phyloP scores from a whole-genome alignment of 1,140 invertebrate genomes.

The Galendromus occidentalis region DNA sequence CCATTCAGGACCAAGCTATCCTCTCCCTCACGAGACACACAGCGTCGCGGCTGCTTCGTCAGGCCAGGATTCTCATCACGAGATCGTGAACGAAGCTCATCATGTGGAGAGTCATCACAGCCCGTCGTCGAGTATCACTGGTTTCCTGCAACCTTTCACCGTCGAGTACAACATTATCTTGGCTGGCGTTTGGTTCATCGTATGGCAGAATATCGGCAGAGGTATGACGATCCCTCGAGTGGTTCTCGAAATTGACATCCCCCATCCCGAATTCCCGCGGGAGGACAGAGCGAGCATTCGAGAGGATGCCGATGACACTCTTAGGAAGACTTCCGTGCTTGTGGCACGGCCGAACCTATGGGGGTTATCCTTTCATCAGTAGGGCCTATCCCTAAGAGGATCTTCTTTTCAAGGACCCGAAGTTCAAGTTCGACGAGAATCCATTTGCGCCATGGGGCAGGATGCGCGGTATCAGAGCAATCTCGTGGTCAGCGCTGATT shows the following conservation, averaged over 20 bases:
- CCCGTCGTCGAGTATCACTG: conserved; percentile 23
- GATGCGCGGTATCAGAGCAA: conserved; percentile 29
- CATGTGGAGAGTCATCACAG: neutral
- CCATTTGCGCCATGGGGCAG: conserved; percentile 7
- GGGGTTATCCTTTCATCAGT: neutral
- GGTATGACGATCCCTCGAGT: conserved; percentile 15
- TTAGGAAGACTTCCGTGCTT: no score
- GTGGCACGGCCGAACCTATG: neutral
- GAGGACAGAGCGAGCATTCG: no score
- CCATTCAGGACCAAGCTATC: no score
- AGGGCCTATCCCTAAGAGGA: neutral
- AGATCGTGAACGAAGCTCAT: neutral
- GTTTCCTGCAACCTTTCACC: conserved; percentile 48
- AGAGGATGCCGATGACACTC: no score
- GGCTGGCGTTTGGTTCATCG: conserved; percentile 47
- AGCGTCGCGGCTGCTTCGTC: neutral
- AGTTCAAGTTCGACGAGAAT: neutral
- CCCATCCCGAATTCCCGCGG: no score
- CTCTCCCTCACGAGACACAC: no score
- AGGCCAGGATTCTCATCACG: neutral
- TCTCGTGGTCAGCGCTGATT: conserved; percentile 44
- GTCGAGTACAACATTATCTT: conserved; percentile 51
- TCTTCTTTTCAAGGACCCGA: neutral
- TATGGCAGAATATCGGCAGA: conserved; percentile 46
- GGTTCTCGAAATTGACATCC: no score